Evolutionary conservation across 2,797 vertebrate genomes (phyloP), one percentile per base, ranked within the genome.

Genomic region (Tokudaia tokunoshimensis): DNA sequence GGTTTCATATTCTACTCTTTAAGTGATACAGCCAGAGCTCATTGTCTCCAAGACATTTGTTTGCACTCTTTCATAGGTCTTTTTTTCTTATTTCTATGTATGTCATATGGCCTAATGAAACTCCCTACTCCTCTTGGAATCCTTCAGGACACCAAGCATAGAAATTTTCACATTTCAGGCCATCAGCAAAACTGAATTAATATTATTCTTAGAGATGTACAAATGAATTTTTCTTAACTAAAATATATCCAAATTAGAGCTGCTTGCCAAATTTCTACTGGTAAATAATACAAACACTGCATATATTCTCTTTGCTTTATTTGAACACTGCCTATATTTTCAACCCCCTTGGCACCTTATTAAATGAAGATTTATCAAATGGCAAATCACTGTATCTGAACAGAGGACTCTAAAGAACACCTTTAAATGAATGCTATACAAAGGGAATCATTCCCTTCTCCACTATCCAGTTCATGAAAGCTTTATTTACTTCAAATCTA

Each of bases 321-420:
- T 97, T 97, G 96, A 98, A 97, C 96, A 92, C 90, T 84, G 89
- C 88, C 97, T 96, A 8, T 95, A 95, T 95, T 95, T 94, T 96
- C 92, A 95, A 93, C 3, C 24, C 94, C 97, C 91, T 96, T 94
- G 96, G 97, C 96, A 97, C 97, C 81, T 93, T 95, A 94, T 95
- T 92, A 97, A 98, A 97, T 95, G 97, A 97, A 97, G 96, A 96
- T 96, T 97, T 95, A 91, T 96, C 44, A 96, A 97, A 96, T 81
- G 59, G 24, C 85, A 97, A 96, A 97, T 97, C 93, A 88, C 17
- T 98, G 97, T 92, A 94, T 97, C 97, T 93, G 83, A 98, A 91
- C 80, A 92, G 47, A 94, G 19, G 61, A 44, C 96, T 92, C 85
- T 98, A 97, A 97, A 97, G 52, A 88, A 96, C 97, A 93, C 94